Base-by-base conservation (phyloP, 1,140 invertebrate species). In the Heliothis virescens region DNA sequence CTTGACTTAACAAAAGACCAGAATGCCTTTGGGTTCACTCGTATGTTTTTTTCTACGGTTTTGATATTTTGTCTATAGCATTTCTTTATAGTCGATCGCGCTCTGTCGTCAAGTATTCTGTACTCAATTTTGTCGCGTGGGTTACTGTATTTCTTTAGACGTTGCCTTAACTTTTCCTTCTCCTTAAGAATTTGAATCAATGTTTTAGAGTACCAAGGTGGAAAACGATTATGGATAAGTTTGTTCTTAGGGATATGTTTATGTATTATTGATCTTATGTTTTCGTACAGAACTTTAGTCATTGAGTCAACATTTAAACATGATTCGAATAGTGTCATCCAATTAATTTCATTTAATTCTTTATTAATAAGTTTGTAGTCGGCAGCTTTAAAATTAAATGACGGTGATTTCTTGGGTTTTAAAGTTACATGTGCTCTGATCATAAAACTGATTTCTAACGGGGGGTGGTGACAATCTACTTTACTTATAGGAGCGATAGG, bases 401-500 rank as follows among this genome's bases (percentile, higher is more conserved):
- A 21, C 18, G 1, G 11, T 26, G n/a, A 5, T 26, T 26, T 21
- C 21, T 18, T 16, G 26, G 3, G 57, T 29, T 60, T 60, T 12
- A 60, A 21, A 41, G 60, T 13, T 12, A 41, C 13, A 11, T 15
- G 9, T 9, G 29, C 29, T 41, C 34, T 63, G 12, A 63, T 15
- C 2, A n/a, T n/a, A 12, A 63, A 5, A 0, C 15, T n/a, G 15
- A 76, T 52, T 50, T 50, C 47, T 47, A 74, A 50, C 1, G 50
- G 21, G 4, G 81, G 72, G 34, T 79, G 77, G 5, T 69, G 16
- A 15, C 10, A 9, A 26, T 77, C 72, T 1, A 72, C 13, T 29
- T 53, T 72, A 34, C 47, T 34, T 2, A 79, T 16, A 18, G 47
- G 29, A 15, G 55, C 9, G n/a, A 12, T 3, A 48, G 65, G 18